These are phyloP conservation scores for Chaetops frenatus DNA, from an alignment of 2,113 vertebrate genomes.

Conservation along the genomic window DNA sequence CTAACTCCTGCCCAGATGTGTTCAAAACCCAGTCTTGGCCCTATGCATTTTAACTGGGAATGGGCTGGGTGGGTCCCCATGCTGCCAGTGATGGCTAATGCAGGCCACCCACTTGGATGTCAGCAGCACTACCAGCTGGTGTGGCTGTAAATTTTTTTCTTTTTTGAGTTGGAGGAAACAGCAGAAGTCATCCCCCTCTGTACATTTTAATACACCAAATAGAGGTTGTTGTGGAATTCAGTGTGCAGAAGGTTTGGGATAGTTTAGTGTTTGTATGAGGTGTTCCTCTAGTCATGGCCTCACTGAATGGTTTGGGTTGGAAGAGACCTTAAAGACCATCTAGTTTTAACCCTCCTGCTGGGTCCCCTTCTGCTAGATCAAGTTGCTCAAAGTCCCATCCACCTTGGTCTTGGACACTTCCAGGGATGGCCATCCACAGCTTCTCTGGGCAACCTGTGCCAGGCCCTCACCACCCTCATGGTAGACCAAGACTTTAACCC, in stretches of 20 bases:
- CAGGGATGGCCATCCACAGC: too few relatives aligned
- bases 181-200: neutral
- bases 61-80: neutral
- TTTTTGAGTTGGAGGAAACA: neutral
- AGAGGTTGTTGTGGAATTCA: neutral
- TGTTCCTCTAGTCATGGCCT: neutral
- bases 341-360: neutral
- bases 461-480: neutral
- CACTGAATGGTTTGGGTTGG: neutral
- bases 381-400: neutral
- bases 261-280: neutral
- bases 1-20: conserved; percentile 57
- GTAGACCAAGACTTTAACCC: neutral
- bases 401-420: neutral
- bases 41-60: conserved; percentile 24
- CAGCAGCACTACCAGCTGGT: neutral
- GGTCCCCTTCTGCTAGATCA: neutral
- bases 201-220: neutral
- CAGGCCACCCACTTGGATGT: neutral
- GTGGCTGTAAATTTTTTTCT: neutral
- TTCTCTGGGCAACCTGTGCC: neutral
- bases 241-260: neutral
- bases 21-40: conserved; percentile 11
- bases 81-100: neutral
- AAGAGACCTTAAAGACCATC: neutral